These are phyloP conservation scores for Mesopsocus fuscifrons DNA, from an alignment of 2,888 invertebrate species.

Conservation along the genomic window DNA sequence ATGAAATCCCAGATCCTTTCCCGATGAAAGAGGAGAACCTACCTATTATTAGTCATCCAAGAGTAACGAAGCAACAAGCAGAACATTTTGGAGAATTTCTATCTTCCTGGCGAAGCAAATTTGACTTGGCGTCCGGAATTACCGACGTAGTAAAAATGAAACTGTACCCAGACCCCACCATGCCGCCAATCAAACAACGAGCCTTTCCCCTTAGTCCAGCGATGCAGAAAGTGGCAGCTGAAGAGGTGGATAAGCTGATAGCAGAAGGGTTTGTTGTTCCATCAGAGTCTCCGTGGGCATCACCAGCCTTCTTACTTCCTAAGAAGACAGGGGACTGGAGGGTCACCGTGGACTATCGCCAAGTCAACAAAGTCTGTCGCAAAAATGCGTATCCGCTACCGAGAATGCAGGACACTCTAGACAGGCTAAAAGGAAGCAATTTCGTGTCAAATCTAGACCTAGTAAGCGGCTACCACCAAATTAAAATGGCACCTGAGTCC, in stretches of 20 bases:
- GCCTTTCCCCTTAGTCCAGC: slow-evolving; percentile 14
- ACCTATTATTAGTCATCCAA: neutral
- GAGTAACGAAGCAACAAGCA: neutral
- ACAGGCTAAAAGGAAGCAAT: slow-evolving; percentile 16
- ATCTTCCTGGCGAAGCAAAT: neutral
- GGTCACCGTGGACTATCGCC: slow-evolving; percentile 14
- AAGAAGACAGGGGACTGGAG: slow-evolving; percentile 19
- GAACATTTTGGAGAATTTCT: neutral
- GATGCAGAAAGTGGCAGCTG: slow-evolving; percentile 11
- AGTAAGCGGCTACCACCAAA: slow-evolving; percentile 17
- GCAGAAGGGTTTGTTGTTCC: slow-evolving; percentile 16
- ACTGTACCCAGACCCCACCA: neutral
- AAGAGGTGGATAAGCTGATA: slow-evolving; percentile 17
- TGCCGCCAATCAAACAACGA: slow-evolving; percentile 11
- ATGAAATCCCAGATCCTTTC: no score
- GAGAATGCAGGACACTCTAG: slow-evolving; percentile 17
- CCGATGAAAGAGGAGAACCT: neutral
- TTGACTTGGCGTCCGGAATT: neutral
- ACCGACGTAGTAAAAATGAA: neutral
- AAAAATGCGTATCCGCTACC: slow-evolving; percentile 17
- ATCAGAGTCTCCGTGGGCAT: slow-evolving; percentile 20
- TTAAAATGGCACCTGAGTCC: slow-evolving; percentile 14
- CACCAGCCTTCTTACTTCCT: slow-evolving; percentile 21
- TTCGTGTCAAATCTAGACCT: slow-evolving; percentile 18
- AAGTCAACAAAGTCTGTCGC: slow-evolving; percentile 14